Base-by-base conservation (phyloP, 2,888 invertebrate species). In the Tiliacea aurago region DNA sequence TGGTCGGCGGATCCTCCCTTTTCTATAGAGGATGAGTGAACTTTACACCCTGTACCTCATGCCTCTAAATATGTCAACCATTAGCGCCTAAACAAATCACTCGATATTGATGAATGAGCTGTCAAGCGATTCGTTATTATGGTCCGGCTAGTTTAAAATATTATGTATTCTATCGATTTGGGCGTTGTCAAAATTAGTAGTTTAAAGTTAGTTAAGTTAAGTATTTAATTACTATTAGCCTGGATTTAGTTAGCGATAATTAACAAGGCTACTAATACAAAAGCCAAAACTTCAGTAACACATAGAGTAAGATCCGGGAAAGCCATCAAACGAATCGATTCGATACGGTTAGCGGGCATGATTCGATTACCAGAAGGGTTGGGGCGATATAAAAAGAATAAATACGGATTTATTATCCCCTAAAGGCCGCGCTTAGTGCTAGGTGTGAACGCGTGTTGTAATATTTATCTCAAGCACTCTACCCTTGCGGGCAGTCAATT, bases 351-450 rank as follows among this genome's bases (percentile, higher is more conserved):
- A 91, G 86, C 90, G 92, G 89, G 86, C 91, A 89, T 93, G 93
- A 95, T 95, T 95, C 89, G 95, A 95, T 95, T 94, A 94, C 83
- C 70, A 86, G 85, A 91, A 93, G 91, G 95, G 95, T 93, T 91
- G 84, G 91, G 92, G 90, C 89, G 88, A 92, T 94, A 94, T 95
- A 95, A 94, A 95, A 95, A 95, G 95, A 95, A 95, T 95, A 96
- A 96, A 96, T 95, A 95, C 93, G 95, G 95, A 96, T 96, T 96
- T 96, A 96, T 96, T 95, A 95, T 94, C 92, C 96, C 96, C 95
- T 93, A 93, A 94, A 95, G 96, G 92, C 91, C 88, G 78, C 92
- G 92, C 93, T 95, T 95, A 95, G 94, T 90, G 91, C 87, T 89
- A 95, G 94, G 96, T 95, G 96, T 90, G 95, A 95, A 95, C 94